Conservation (phyloP, 2,888 invertebrate species). For the Hipparchia sbordonii region DNA sequence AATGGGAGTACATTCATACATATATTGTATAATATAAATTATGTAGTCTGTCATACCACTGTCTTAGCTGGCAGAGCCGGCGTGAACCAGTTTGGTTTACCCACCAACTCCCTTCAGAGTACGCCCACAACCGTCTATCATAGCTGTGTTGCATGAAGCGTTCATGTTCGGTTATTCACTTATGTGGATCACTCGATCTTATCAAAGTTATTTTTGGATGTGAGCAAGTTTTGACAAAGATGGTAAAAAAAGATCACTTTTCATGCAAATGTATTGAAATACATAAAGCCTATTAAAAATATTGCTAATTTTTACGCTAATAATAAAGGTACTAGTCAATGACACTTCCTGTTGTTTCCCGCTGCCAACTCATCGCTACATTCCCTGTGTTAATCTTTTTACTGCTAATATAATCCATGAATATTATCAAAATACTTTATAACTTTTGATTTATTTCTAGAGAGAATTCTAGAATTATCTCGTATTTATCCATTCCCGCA, state of each 20-base stretch:
- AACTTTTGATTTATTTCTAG: background rate
- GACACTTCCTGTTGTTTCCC: background rate
- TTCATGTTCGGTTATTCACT: too few relatives aligned
- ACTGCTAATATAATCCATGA: background rate
- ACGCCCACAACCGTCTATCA: too few relatives aligned
- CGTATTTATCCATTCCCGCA: background rate
- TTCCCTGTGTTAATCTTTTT: constrained; percentile 5
- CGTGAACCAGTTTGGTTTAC: too few relatives aligned
- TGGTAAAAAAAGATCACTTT: background rate
- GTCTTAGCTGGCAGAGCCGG: too few relatives aligned
- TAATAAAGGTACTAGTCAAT: background rate
- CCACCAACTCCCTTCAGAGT: too few relatives aligned
- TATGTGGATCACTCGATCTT: too few relatives aligned
- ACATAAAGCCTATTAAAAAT: background rate
- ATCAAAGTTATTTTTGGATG: too few relatives aligned
- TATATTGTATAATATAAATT: too few relatives aligned
- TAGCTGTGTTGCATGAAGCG: too few relatives aligned
- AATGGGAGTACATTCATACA: too few relatives aligned
- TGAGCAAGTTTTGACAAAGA: background rate
- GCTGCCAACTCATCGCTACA: background rate
- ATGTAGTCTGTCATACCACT: too few relatives aligned
- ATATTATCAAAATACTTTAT: background rate
- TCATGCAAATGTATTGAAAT: constrained; percentile 2
- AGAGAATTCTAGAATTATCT: background rate
- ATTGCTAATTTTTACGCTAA: background rate